Percentiles rank a stretch among this genome's conserved stretches.
Conservation (phyloP, 2,113 vertebrate species). For the Corythornis madagascariensis region DNA sequence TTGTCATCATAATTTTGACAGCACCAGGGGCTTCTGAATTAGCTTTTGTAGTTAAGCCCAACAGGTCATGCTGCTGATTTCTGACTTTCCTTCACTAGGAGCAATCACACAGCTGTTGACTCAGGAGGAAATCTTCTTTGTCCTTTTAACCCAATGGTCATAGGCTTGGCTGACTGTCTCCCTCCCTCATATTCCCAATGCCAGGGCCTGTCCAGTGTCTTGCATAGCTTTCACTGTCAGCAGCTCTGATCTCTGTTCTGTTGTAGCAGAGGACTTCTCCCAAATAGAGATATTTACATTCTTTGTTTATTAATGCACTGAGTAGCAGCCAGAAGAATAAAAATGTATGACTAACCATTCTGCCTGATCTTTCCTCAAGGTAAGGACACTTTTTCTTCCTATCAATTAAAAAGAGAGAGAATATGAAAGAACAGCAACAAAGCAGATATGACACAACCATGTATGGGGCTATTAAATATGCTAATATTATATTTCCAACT, state of each 20-base stretch:
- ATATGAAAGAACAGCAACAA: not conserved
- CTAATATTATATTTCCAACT: not conserved
- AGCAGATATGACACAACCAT: not conserved
- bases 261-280: not conserved
- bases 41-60: not conserved
- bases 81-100: conserved; percentile 2
- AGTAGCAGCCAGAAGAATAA: not conserved
- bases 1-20: not conserved
- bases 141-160: not conserved
- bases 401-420: not conserved
- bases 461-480: not conserved
- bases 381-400: not conserved
- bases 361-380: not conserved
- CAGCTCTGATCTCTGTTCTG: not conserved
- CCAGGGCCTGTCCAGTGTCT: not conserved
- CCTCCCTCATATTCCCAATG: not conserved
- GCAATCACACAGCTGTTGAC: not conserved
- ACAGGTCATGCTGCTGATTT: not conserved
- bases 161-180: not conserved
- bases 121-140: not conserved
- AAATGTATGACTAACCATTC: not conserved
- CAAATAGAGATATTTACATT: not conserved
- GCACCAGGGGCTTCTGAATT: not conserved
- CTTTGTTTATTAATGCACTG: not conserved
- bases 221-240: not conserved